Evolutionary conservation across 2,888 invertebrate species (phyloP).

Genomic region (Trisateles emortualis): DNA sequence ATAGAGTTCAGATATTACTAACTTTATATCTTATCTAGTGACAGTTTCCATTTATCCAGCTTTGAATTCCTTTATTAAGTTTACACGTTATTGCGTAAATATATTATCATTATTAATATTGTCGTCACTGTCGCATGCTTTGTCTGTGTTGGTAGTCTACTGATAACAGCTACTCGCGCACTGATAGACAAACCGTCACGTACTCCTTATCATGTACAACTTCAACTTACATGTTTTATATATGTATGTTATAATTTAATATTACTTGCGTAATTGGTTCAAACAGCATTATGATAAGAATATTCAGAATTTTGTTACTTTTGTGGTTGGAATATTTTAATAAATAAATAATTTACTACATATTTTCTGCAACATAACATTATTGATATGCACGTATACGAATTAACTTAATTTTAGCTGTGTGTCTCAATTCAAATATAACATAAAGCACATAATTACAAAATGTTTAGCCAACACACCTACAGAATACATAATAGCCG

Average conservation of each 20-base stretch:
- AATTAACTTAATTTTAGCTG: no score
- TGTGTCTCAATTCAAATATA: no score
- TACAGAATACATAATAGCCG: no score
- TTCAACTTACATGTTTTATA: neutral
- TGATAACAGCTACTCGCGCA: constrained; percentile 26
- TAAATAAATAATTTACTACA: no score
- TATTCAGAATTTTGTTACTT: constrained; percentile 1
- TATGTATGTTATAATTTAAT: constrained; percentile 9
- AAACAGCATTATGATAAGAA: constrained; percentile 11
- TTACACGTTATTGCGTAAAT: constrained; percentile 11
- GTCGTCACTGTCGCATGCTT: constrained; percentile 12
- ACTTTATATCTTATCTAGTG: neutral
- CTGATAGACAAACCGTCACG: constrained; percentile 23
- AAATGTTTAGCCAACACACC: no score
- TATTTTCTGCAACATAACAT: no score
- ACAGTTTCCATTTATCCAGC: neutral
- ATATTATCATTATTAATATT: constrained; percentile 18
- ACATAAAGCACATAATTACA: no score
- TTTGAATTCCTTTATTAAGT: constrained; percentile 1
- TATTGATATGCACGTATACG: no score
- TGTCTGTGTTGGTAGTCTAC: constrained; percentile 17
- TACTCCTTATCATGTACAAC: constrained; percentile 12
- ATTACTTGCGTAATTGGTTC: constrained; percentile 13
- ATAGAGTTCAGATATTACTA: no score
- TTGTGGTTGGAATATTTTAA: no score